A percentile compares a stretch with the other conserved stretches of the same genome.
Evolutionary conservation across 2,797 vertebrate genomes (phyloP).

Genomic region (Remorina albescens): DNA sequence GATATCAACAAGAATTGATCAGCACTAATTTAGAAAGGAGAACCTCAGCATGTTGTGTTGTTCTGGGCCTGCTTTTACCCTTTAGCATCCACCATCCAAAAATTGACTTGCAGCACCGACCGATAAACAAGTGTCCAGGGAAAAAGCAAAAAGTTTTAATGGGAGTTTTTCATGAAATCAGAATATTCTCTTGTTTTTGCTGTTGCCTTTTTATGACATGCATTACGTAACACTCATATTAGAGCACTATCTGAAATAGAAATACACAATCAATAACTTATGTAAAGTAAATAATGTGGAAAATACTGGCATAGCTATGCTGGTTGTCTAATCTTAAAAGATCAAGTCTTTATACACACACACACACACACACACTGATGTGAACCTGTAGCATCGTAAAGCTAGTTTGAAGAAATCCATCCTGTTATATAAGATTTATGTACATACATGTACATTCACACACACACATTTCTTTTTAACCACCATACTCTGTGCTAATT

Average conservation of each 20-base stretch:
- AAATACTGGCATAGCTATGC: constrained; percentile 12
- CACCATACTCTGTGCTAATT: constrained; percentile 42
- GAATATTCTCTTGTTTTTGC: not conserved
- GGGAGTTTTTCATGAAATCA: constrained; percentile 23
- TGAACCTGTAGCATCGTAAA: constrained; percentile 1
- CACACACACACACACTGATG: constrained; percentile 2
- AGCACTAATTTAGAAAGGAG: constrained; percentile 63
- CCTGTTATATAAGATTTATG: constrained; percentile 17
- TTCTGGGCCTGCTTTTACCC: constrained; percentile 35
- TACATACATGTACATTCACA: too few relatives aligned
- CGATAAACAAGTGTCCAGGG: constrained; percentile 29
- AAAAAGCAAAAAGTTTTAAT: constrained; percentile 39
- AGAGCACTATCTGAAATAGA: constrained; percentile 22
- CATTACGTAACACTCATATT: constrained; percentile 15
- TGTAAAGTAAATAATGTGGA: constrained; percentile 19
- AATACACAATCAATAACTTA: constrained; percentile 40
- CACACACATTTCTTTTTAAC: constrained; percentile 17
- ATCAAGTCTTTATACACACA: not conserved
- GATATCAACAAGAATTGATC: constrained; percentile 70
- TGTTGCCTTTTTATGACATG: not conserved
- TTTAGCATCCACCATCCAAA: constrained; percentile 40
- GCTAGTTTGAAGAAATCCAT: constrained; percentile 20
- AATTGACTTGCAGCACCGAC: constrained; percentile 34
- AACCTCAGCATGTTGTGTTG: constrained; percentile 34
- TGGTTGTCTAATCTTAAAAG: not conserved